Evolutionary conservation across 2,797 vertebrate genomes (phyloP).

Genomic region (Champsocephalus esox): DNA sequence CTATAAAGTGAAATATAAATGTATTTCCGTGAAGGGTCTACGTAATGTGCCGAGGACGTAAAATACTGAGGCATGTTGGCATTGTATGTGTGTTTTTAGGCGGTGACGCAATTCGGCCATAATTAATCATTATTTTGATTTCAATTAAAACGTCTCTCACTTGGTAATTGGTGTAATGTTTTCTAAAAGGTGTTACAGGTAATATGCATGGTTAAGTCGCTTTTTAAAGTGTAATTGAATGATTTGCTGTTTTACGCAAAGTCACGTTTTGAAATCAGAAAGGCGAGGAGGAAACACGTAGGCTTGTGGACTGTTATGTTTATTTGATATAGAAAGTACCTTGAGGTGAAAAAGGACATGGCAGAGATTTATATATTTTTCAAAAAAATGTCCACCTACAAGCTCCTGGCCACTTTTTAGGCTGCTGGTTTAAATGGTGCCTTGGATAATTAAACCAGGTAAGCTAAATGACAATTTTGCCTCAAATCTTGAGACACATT

Average conservation of each 20-base stretch:
- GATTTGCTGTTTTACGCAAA: neutral
- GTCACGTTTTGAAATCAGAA: neutral
- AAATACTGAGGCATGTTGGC: slow-evolving; percentile 20
- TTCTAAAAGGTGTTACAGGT: neutral
- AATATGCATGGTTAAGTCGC: neutral
- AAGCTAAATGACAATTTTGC: slow-evolving; percentile 7
- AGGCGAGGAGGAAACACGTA: slow-evolving; percentile 6
- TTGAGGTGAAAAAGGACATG: neutral
- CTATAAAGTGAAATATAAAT: neutral
- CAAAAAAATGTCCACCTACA: slow-evolving; percentile 23
- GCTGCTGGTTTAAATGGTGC: slow-evolving; percentile 9
- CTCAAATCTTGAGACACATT: slow-evolving; percentile 19
- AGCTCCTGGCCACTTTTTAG: neutral
- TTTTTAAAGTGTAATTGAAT: slow-evolving; percentile 6
- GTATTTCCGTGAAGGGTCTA: neutral
- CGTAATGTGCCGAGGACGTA: slow-evolving; percentile 21
- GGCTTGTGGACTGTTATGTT: neutral
- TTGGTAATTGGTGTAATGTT: slow-evolving; percentile 20
- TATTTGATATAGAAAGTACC: slow-evolving; percentile 1
- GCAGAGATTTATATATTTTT: slow-evolving; percentile 2
- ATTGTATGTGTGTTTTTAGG: slow-evolving; percentile 23
- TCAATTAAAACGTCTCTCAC: slow-evolving; percentile 27
- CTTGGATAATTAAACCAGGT: slow-evolving; percentile 46
- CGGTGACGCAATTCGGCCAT: slow-evolving; percentile 25
- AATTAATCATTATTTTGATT: slow-evolving; percentile 3